Evolutionary conservation across 92 coral and sea anemone genomes (phyloP).

Genomic region (Phymanthus crucifer): DNA sequence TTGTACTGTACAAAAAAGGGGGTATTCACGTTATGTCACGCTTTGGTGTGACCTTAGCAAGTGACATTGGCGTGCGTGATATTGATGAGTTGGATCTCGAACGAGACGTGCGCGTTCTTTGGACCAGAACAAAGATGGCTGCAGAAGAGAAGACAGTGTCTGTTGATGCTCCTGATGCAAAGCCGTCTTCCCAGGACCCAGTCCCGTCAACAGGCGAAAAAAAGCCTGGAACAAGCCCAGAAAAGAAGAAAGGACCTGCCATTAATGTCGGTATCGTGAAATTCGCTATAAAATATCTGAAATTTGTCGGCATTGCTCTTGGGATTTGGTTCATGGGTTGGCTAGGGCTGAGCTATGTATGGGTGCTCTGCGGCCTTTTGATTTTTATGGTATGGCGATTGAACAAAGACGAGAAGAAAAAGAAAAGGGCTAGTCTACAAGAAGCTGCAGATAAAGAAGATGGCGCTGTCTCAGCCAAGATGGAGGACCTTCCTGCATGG

Average conservation of each 20-base stretch:
- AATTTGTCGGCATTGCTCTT: slow-evolving; percentile 90
- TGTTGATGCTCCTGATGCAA: slow-evolving; percentile 19
- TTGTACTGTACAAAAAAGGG: no score
- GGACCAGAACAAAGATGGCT: slow-evolving; percentile 32
- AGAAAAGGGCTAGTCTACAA: slow-evolving; percentile 61
- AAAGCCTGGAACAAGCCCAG: slow-evolving; percentile 38
- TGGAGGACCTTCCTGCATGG: slow-evolving; percentile 97
- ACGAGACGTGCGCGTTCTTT: not conserved
- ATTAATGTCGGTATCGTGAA: slow-evolving; percentile 72
- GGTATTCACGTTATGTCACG: not conserved
- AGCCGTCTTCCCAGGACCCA: slow-evolving; percentile 22
- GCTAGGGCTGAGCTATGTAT: slow-evolving; percentile 84
- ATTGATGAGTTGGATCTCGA: not conserved
- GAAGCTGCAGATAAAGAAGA: slow-evolving; percentile 63
- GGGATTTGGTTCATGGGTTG: slow-evolving; percentile 96
- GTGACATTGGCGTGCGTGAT: not conserved
- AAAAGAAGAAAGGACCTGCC: slow-evolving; percentile 61
- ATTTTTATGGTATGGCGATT: slow-evolving; percentile 80
- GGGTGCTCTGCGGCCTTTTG: slow-evolving; percentile 83
- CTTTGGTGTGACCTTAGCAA: not conserved
- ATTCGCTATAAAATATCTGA: slow-evolving; percentile 81
- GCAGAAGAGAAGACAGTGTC: slow-evolving; percentile 34
- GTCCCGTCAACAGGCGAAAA: slow-evolving; percentile 21
- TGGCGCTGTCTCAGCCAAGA: slow-evolving; percentile 74
- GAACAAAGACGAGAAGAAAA: slow-evolving; percentile 78